Evolutionary conservation across 2,888 invertebrate species (phyloP).

Genomic region (Spisula subtruncata): DNA sequence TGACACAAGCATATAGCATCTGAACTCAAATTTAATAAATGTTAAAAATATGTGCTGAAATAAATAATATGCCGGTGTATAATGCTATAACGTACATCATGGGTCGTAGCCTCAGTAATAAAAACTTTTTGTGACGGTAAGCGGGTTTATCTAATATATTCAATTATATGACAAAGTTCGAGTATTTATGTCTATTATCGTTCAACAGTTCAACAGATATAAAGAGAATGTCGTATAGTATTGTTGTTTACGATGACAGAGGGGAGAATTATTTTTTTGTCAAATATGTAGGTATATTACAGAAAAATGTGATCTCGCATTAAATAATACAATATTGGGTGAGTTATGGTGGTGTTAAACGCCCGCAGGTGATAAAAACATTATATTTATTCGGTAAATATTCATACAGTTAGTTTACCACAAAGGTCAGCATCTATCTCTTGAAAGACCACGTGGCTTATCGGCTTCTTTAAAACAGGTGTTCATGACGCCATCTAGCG

Average conservation of each 20-base stretch:
- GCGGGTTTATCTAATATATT: not conserved
- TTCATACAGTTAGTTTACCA: not conserved
- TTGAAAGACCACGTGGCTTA: not conserved
- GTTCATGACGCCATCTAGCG: too few relatives aligned
- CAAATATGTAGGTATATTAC: slow-evolving; percentile 2
- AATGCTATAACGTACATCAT: not conserved
- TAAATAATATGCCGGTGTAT: not conserved
- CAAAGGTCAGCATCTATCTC: not conserved
- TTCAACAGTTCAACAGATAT: not conserved
- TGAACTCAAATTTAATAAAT: not conserved
- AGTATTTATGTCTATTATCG: not conserved
- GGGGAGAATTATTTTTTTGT: not conserved
- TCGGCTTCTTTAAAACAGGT: too few relatives aligned
- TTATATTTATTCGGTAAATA: not conserved
- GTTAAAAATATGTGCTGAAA: not conserved
- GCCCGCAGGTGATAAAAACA: not conserved
- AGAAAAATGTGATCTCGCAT: not conserved
- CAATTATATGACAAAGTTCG: slow-evolving; percentile 1
- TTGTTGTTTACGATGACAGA: not conserved
- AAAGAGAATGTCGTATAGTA: not conserved
- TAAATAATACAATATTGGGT: not conserved
- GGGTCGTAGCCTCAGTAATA: slow-evolving; percentile 10
- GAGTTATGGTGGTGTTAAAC: not conserved
- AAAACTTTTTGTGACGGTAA: not conserved
- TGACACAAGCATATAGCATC: not conserved